Evolutionary conservation across 2,113 vertebrate species (phyloP), one percentile per base, ranked within the genome.

Genomic region (Trogon surrucura): DNA sequence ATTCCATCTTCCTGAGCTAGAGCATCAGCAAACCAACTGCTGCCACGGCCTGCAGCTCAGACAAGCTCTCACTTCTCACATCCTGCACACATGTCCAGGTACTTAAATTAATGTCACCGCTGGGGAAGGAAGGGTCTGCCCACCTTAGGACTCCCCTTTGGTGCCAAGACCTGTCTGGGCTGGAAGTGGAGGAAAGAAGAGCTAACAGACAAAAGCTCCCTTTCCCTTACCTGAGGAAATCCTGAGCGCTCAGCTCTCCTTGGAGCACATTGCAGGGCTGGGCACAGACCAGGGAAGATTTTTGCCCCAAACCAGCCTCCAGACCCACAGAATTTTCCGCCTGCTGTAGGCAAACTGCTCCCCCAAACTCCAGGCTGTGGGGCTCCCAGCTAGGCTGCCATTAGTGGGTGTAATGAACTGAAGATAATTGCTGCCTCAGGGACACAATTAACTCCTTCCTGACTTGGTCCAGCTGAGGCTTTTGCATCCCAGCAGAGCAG

Each of bases 391-490:
- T 26, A 15, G 16, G 53, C 20, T 58, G 34, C 20, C 36, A 11
- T 73, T 30, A 47, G 36, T 26, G n/a, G 41, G 13, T 58, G 60
- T 70, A 88, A 93, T 41, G 82, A 94, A 75, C 51, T 91, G 83
- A 25, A 70, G 79, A 34, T 92, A 93, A 97, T 74, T 95, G 69
- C 30, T 86, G 85, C 92, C 51, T 54, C 9, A 0, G 71, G 51
- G 88, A 91, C n/a, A 23, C 44, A 88, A 96, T 95, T 90, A 95
- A 91, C 88, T 88, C 94, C 62, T 93, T 80, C 91, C 75, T 88
- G 54, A 30, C 71, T 60, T 18, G 44, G 80, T 58, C 88, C 95
- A 93, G 67, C 80, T 80, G 94, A 67, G 56, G 67, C 15, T 85
- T 72, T 36, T 73, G 18, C 44, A 62, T 51, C 94, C 47, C 92